Evolutionary conservation across 1,140 invertebrate species (phyloP).

Genomic region (Caerostris extrusa): DNA sequence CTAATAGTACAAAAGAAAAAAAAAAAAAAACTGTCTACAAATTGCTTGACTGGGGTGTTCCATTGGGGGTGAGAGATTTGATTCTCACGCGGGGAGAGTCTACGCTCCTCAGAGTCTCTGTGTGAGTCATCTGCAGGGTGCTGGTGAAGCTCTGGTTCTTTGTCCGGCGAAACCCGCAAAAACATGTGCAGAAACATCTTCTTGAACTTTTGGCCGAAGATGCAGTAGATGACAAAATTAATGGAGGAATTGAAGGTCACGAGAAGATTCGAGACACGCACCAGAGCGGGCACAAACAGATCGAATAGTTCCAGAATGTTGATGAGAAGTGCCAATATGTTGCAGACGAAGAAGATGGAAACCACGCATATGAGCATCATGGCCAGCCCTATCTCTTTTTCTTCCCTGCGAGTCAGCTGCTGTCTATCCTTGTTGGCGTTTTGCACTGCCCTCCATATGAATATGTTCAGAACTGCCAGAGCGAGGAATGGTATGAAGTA

Average conservation of each 20-base stretch:
- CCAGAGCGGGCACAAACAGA: constrained; percentile 25
- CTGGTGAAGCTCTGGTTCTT: constrained; percentile 75
- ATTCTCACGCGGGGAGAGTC: neutral
- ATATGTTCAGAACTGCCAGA: constrained; percentile 92
- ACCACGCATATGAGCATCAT: constrained; percentile 97
- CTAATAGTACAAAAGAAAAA: neutral
- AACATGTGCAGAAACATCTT: constrained; percentile 73
- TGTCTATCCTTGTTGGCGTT: constrained; percentile 91
- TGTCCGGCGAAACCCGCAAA: constrained; percentile 36
- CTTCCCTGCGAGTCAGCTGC: constrained; percentile 88
- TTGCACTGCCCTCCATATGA: constrained; percentile 87
- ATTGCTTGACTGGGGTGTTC: constrained; percentile 30
- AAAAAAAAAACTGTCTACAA: constrained; percentile 5
- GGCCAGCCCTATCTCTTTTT: constrained; percentile 93
- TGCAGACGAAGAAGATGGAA: constrained; percentile 94
- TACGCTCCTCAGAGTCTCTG: constrained; percentile 63
- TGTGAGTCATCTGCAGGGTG: constrained; percentile 70
- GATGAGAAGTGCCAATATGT: constrained; percentile 93
- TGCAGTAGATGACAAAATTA: constrained; percentile 98
- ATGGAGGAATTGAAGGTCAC: constrained; percentile 98
- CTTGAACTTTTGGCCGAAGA: constrained; percentile 96
- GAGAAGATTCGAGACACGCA: constrained; percentile 87
- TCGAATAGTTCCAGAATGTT: constrained; percentile 90
- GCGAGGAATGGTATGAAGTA: constrained; percentile 93
- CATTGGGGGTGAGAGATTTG: constrained; percentile 47